phyloP scores from a whole-genome alignment of 2,113 vertebrate genomes.

The Erythrolamprus reginae region DNA sequence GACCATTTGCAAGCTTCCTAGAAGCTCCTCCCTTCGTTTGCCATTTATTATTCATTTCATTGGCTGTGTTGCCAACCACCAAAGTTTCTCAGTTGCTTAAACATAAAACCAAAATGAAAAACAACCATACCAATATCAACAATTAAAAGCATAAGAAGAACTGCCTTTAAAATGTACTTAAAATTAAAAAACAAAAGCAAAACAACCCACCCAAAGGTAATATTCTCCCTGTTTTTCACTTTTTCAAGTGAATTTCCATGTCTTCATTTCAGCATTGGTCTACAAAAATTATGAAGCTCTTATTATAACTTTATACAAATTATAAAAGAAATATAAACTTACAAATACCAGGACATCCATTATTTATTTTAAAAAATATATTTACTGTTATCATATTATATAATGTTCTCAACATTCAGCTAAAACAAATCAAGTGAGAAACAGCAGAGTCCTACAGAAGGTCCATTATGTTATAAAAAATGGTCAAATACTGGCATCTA shows the following conservation, averaged over 20 bases:
- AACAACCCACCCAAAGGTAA: no score
- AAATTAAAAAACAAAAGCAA: no score
- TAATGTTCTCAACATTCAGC: neutral
- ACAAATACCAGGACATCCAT: neutral
- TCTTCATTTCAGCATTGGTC: neutral
- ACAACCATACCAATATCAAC: neutral
- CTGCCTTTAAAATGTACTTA: neutral
- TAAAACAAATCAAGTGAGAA: neutral
- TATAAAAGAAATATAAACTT: neutral
- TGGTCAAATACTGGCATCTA: conserved; percentile 49
- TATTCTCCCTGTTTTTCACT: no score
- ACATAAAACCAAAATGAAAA: neutral
- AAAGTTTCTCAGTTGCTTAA: neutral
- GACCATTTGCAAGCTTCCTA: neutral
- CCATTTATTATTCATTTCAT: neutral
- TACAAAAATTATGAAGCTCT: neutral
- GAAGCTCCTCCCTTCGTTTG: neutral
- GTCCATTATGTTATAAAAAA: neutral
- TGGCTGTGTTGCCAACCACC: neutral
- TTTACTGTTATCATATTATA: neutral
- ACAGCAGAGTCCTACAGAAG: neutral
- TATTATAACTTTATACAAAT: neutral
- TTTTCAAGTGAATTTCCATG: neutral
- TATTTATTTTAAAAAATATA: neutral
- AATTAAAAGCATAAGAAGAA: neutral